Percentiles rank a stretch among this genome's conserved stretches.
phyloP scores from a whole-genome alignment of 2,797 vertebrate genomes.

The Enteromius unitaeniatus region DNA sequence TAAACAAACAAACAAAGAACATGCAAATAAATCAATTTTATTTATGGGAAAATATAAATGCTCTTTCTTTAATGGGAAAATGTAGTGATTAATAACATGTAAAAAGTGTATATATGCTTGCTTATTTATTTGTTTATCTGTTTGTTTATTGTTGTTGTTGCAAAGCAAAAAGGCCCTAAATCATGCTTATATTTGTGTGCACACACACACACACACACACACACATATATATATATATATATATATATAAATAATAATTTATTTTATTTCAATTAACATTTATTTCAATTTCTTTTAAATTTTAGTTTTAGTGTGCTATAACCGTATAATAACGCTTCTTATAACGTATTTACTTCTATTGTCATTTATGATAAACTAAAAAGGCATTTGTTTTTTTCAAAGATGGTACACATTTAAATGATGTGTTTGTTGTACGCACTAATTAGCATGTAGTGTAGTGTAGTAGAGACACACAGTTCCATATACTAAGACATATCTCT shows the following conservation, averaged over 20 bases:
- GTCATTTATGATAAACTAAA: neutral
- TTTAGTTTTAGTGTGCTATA: neutral
- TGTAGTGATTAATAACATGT: too few relatives aligned
- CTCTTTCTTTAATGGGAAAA: too few relatives aligned
- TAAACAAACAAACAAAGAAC: neutral
- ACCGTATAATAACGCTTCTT: neutral
- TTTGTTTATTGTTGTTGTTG: too few relatives aligned
- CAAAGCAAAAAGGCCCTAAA: neutral
- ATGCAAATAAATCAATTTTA: neutral
- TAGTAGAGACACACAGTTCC: neutral
- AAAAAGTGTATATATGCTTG: too few relatives aligned
- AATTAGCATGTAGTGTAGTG: neutral
- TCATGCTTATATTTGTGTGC: neutral
- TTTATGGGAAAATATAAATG: neutral
- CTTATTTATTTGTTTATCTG: too few relatives aligned
- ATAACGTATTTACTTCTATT: neutral
- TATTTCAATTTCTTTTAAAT: neutral
- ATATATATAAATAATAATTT: too few relatives aligned
- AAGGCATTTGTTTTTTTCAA: neutral
- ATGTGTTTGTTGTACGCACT: neutral
- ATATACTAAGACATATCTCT: neutral
- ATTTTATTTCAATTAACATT: neutral
- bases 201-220: too few relatives aligned
- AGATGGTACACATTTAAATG: neutral
- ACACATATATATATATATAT: too few relatives aligned